These are phyloP conservation scores for Gortyna flavago DNA, from an alignment of 2,888 invertebrate species.

Conservation along the genomic window DNA sequence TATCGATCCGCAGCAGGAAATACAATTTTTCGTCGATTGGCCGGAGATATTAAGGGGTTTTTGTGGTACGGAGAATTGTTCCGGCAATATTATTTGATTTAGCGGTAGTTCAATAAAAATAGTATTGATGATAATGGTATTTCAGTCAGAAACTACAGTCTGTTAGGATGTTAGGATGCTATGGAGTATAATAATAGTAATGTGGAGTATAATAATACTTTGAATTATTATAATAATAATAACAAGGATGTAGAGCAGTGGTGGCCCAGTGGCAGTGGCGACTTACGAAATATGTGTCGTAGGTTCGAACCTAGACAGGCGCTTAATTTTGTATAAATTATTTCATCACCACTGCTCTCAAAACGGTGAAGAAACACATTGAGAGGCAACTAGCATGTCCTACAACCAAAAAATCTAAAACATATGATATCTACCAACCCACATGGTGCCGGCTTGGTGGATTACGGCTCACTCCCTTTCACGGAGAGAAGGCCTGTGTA, in stretches of 20 bases:
- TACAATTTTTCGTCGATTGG: constrained; percentile 28
- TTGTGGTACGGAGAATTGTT: constrained; percentile 18
- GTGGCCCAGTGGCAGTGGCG: not conserved
- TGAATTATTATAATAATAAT: not conserved
- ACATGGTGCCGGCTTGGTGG: not conserved
- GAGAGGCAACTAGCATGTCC: not conserved
- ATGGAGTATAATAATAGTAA: not conserved
- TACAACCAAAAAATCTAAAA: not conserved
- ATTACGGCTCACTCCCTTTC: not conserved
- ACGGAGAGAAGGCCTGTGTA: too few relatives aligned
- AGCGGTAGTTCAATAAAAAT: constrained; percentile 11
- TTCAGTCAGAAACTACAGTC: not conserved
- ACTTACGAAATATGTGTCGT: not conserved
- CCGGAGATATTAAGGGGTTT: constrained; percentile 30
- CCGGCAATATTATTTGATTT: constrained; percentile 8
- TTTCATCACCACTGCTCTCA: not conserved
- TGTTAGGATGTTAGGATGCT: not conserved
- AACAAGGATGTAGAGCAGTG: not conserved
- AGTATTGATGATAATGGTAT: not conserved
- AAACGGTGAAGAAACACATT: not conserved
- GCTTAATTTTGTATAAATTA: too few relatives aligned
- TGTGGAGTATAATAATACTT: not conserved
- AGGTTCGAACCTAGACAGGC: not conserved
- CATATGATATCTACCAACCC: not conserved
- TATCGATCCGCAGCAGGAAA: constrained; percentile 39